Conservation (phyloP, 2,888 invertebrate genomes). For the Sphaerophoria rueppellii region DNA sequence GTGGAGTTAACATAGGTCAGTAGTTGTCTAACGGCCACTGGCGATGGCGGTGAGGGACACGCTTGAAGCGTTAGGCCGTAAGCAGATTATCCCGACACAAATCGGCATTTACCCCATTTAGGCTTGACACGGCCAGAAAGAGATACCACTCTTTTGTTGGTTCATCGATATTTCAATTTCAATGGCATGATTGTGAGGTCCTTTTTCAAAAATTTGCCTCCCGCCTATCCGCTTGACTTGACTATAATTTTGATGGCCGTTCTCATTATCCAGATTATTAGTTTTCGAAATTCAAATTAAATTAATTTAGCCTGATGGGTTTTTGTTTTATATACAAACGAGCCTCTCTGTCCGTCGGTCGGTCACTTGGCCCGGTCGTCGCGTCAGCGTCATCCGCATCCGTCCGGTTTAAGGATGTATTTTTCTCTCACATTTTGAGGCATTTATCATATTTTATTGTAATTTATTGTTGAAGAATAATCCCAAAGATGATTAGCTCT, state of each 20-base stretch:
- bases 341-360: not conserved
- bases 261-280: constrained; percentile 64
- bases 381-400: not conserved
- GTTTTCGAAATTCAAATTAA: constrained; percentile 67
- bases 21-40: too few relatives aligned
- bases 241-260: constrained; percentile 29
- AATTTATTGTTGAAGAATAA: constrained; percentile 57
- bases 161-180: not conserved
- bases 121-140: not conserved
- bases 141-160: not conserved
- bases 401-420: not conserved
- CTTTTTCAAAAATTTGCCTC: not conserved
- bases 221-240: constrained; percentile 5
- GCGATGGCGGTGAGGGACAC: too few relatives aligned
- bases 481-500: constrained; percentile 51
- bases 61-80: not conserved
- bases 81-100: constrained; percentile 3
- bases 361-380: not conserved
- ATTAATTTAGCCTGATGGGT: constrained; percentile 30
- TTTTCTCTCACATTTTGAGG: constrained; percentile 2
- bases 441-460: constrained; percentile 59
- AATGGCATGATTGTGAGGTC: constrained; percentile 11
- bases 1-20: constrained; percentile 55
- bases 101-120: not conserved
- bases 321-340: not conserved